Percentiles rank a stretch among this genome's conserved stretches.
These are phyloP conservation scores for Cladorhizidae sp. DNA, from an alignment of 37 sponge, comb jelly and placozoan species.

Conservation along the genomic window DNA sequence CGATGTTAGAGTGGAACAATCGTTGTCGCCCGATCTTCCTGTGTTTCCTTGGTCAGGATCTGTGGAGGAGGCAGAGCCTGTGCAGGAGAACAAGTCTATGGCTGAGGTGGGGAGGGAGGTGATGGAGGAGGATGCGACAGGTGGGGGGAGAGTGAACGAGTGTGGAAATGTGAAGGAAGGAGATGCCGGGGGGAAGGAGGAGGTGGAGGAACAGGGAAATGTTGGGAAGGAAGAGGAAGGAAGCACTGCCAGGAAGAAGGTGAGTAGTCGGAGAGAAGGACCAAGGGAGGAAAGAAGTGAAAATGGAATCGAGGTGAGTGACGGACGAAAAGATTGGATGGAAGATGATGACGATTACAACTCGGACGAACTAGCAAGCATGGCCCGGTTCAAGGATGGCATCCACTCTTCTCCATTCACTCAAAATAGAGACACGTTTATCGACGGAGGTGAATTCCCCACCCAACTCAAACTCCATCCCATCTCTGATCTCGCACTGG, in stretches of 20 bases:
- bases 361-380: neutral
- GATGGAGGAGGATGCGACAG: neutral
- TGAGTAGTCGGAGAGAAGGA: neutral
- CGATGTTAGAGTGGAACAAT: too few relatives aligned
- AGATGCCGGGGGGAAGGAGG: neutral
- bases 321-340: neutral
- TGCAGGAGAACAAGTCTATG: too few relatives aligned
- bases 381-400: neutral
- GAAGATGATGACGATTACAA: conserved; percentile 1
- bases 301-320: neutral
- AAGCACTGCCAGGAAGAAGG: neutral
- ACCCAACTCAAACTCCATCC: neutral
- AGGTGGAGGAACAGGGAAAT: neutral
- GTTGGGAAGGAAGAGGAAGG: neutral
- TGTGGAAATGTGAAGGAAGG: neutral
- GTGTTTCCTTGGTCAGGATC: too few relatives aligned
- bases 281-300: neutral
- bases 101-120: too few relatives aligned
- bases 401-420: neutral
- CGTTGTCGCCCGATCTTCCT: too few relatives aligned
- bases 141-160: neutral
- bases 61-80: too few relatives aligned
- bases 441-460: too few relatives aligned
- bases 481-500: neutral
- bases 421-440: neutral